phyloP scores from a whole-genome alignment of 1,140 invertebrate species.

The Diachasmimorpha longicaudata region DNA sequence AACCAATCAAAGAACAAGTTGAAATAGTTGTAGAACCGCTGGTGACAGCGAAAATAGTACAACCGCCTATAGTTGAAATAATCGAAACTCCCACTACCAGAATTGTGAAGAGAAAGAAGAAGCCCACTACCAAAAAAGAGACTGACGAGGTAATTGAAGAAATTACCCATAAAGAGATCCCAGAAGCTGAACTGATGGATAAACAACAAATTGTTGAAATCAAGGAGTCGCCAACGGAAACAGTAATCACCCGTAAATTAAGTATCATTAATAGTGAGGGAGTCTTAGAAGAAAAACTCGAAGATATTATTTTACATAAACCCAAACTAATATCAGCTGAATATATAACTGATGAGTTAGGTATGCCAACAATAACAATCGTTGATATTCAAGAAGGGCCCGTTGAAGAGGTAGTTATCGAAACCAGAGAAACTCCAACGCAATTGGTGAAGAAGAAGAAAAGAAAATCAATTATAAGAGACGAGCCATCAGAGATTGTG shows the following conservation, averaged over 20 bases:
- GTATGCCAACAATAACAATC: conserved; percentile 23
- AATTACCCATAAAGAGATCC: conserved; percentile 23
- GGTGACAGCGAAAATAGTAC: conserved; percentile 16
- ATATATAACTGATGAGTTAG: conserved; percentile 25
- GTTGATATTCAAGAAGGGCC: conserved; percentile 22
- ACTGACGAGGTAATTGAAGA: conserved; percentile 32
- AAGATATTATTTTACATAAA: conserved; percentile 41
- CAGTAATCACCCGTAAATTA: conserved; percentile 34
- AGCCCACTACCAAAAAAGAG: conserved; percentile 30
- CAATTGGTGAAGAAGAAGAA: conserved; percentile 44
- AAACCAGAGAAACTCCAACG: conserved; percentile 39
- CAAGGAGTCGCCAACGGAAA: conserved; percentile 31
- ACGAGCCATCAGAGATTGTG: conserved; percentile 28
- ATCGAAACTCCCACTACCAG: conserved; percentile 37
- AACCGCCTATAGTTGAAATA: conserved; percentile 35
- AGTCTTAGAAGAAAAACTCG: conserved; percentile 26
- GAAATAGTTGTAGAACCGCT: conserved; percentile 24
- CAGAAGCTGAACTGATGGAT: conserved; percentile 28
- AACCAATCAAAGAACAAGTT: conserved; percentile 34
- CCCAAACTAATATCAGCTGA: conserved; percentile 33
- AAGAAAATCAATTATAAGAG: conserved; percentile 38
- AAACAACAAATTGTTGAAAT: conserved; percentile 37
- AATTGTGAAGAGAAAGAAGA: conserved; percentile 42
- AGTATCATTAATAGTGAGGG: conserved; percentile 35
- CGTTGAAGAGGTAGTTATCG: conserved; percentile 32